These are phyloP conservation scores for Alces alces DNA, from an alignment of 2,113 vertebrate genomes.

Conservation along the genomic window DNA sequence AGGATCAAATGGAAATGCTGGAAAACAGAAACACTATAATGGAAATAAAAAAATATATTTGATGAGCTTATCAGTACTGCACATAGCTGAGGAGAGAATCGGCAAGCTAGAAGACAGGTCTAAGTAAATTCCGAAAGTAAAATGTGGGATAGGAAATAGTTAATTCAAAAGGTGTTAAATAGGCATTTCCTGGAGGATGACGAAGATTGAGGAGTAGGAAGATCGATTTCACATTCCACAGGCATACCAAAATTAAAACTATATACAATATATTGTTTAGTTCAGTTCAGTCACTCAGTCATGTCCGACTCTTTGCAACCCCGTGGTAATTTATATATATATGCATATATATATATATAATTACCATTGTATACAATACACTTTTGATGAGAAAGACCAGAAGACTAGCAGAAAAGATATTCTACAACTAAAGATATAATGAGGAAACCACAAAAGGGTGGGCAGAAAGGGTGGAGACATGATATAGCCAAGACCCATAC, in stretches of 20 bases:
- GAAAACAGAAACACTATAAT: background rate
- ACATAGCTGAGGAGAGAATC: background rate
- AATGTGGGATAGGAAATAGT: background rate
- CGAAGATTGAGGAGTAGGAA: background rate
- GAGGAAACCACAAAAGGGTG: background rate
- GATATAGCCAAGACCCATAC: background rate
- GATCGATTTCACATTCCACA: background rate
- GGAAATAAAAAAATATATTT: background rate
- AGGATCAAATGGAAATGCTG: background rate
- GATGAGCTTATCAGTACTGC: background rate
- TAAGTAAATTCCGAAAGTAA: background rate
- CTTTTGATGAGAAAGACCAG: background rate
- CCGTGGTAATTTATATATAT: background rate
- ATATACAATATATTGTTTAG: background rate
- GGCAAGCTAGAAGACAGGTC: background rate
- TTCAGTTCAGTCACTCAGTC: background rate
- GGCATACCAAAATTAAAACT: background rate
- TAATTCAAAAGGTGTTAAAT: background rate
- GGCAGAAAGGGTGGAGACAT: background rate
- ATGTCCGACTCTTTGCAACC: background rate
- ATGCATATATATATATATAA: background rate
- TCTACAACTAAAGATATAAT: background rate
- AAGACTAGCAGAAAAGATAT: background rate
- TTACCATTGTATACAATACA: too few relatives aligned
- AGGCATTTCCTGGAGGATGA: background rate